Base-by-base conservation (phyloP, 2,888 invertebrate genomes). In the Eucera pruinosa region DNA sequence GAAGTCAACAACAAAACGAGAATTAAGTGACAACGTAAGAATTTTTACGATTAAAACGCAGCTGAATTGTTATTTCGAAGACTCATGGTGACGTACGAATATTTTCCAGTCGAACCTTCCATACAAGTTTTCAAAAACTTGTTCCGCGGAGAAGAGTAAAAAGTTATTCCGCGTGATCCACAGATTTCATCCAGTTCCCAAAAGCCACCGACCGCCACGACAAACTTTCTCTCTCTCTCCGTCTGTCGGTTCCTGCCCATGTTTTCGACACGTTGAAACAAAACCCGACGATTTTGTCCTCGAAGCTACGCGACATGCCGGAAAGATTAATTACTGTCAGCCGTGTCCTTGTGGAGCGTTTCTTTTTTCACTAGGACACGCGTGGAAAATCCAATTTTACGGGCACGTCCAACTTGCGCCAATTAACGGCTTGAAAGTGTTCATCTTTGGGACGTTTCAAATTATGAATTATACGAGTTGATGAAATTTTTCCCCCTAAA, bases 261-360 rank as follows among this genome's bases (percentile, higher is more conserved):
- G 75, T 78, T 78, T 75, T 55, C 57, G 61, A 65, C 69, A 25
- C 58, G 48, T 18, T 18, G 48, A 33, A 45, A 65, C 60, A 57
- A 75, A 75, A 64, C 65, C 36, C 13, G 36, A 15, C 30, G 11
- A 64, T 74, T 67, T 74, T 50, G 33, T 45, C 48, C 47, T 18
- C n/a, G 23, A 54, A 69, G 60, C 45, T 23, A 4, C 20, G 13
- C 41, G 41, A 57, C 69, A 43, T 13, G 33, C 20, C 11, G 58
- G 50, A 50, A 57, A 78, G 69, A 78, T 78, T 76, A 78, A 78
- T 78, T 78, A 58, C 76, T 54, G 43, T 66, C 47, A 50, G 33
- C 6, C 13, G 13, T 20, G 25, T 18, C 41, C 18, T 45, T 41
- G n/a, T 33, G 36, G 25, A 41, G 23, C 20, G 45, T 25, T 61